Percentiles rank a stretch among this genome's conserved stretches.
phyloP scores from a whole-genome alignment of 2,797 vertebrate genomes.

The Caiman crocodilus region DNA sequence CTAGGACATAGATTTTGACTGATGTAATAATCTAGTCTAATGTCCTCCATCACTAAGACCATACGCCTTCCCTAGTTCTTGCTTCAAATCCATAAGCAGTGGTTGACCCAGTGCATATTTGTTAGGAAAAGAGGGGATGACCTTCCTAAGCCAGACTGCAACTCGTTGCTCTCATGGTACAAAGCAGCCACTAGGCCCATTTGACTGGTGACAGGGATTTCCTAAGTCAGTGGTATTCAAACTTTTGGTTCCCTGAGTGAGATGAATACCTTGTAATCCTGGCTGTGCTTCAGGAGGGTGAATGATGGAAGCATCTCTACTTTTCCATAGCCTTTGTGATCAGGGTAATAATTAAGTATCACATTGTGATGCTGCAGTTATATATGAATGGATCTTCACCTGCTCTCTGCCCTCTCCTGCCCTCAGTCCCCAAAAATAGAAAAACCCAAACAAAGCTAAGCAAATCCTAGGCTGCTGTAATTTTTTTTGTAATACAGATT shows the following conservation, averaged over 20 bases:
- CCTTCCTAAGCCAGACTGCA: neutral
- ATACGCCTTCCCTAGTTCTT: neutral
- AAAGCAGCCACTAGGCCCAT: neutral
- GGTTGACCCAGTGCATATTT: accelerated
- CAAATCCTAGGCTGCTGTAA: neutral
- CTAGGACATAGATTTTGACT: neutral
- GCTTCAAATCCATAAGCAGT: neutral
- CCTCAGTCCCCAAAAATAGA: neutral
- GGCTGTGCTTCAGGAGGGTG: neutral
- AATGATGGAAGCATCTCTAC: neutral
- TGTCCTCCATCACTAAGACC: neutral
- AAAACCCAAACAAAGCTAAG: neutral
- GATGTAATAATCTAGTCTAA: neutral
- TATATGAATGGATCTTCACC: neutral
- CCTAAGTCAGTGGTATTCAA: neutral
- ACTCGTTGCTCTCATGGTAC: neutral
- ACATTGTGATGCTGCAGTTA: neutral
- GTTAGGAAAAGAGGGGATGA: neutral
- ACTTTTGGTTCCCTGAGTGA: neutral
- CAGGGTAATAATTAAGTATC: neutral
- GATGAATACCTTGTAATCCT: neutral
- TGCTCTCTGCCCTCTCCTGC: neutral
- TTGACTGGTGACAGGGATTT: neutral
- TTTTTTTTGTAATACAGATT: constrained; percentile 20
- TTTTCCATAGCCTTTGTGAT: neutral